Conservation (phyloP, 2,888 invertebrate species). For the Phrixothrix hirtus region DNA sequence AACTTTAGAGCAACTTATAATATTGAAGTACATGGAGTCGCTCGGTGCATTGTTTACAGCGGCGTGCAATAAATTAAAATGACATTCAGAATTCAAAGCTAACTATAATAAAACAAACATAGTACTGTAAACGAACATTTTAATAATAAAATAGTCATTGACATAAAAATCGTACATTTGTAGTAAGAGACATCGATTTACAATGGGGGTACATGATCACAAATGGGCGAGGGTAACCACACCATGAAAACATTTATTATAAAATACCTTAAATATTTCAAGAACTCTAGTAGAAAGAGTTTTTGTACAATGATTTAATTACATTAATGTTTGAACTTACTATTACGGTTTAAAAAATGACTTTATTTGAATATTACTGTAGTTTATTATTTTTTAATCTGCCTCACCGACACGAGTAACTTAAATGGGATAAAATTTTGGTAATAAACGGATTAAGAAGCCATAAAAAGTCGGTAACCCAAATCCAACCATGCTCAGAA, state of each 20-base stretch:
- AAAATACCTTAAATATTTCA: constrained; percentile 33
- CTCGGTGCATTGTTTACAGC: too few relatives aligned
- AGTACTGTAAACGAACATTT: constrained; percentile 52
- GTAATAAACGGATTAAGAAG: constrained; percentile 20
- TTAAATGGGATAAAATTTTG: constrained; percentile 9
- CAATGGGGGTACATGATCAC: constrained; percentile 44
- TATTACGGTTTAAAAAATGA: too few relatives aligned
- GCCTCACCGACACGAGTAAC: background rate
- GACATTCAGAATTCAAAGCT: too few relatives aligned
- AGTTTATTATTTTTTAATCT: background rate
- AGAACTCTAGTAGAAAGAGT: constrained; percentile 20
- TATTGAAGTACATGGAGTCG: too few relatives aligned
- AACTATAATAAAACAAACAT: constrained; percentile 8
- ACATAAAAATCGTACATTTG: constrained; percentile 54
- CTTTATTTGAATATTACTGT: too few relatives aligned
- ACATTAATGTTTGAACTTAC: too few relatives aligned
- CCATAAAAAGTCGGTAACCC: constrained; percentile 12
- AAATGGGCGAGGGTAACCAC: constrained; percentile 39
- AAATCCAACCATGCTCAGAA: constrained; percentile 11
- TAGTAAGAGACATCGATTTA: constrained; percentile 45
- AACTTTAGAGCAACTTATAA: too few relatives aligned
- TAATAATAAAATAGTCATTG: constrained; percentile 57
- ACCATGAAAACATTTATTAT: constrained; percentile 32
- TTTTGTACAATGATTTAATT: constrained; percentile 17
- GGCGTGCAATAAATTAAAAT: too few relatives aligned